Conservation (phyloP, 53 echinoderm and acorn worm species). For the Zoroaster sp. region DNA sequence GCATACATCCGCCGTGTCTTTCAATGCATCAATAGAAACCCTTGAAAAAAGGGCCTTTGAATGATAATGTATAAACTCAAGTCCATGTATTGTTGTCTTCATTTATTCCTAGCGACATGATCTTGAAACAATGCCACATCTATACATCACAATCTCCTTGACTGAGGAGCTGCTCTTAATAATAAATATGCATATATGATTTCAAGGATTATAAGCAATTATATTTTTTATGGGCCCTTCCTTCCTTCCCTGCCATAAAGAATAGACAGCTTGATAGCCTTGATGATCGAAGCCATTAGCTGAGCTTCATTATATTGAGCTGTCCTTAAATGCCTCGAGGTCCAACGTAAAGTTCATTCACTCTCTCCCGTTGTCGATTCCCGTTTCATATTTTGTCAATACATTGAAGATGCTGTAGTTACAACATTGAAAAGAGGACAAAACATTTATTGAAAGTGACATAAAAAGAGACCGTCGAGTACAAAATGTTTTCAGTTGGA, state of each 20-base stretch:
- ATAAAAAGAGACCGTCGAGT: no score
- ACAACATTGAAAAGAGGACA: no score
- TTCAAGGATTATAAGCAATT: slow-evolving; percentile 36
- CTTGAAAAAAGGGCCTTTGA: no score
- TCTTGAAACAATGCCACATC: neutral
- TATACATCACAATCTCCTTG: neutral
- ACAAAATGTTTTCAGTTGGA: neutral
- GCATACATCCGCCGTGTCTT: neutral
- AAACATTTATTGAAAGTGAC: no score
- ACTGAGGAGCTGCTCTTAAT: neutral
- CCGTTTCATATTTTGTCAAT: neutral
- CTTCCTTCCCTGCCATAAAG: neutral
- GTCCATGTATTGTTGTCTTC: no score
- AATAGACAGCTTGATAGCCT: neutral
- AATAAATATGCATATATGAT: neutral
- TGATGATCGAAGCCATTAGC: slow-evolving; percentile 9
- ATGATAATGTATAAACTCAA: no score
- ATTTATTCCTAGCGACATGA: neutral
- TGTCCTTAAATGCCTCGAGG: slow-evolving; percentile 4
- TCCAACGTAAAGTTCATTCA: slow-evolving; percentile 32
- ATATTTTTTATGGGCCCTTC: neutral
- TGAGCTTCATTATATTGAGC: neutral
- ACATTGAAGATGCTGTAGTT: neutral
- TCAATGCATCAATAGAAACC: neutral
- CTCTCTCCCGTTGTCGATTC: neutral